These are phyloP conservation scores for Scrobipalpa atriplicella DNA, from an alignment of 2,888 invertebrate species.

Conservation along the genomic window DNA sequence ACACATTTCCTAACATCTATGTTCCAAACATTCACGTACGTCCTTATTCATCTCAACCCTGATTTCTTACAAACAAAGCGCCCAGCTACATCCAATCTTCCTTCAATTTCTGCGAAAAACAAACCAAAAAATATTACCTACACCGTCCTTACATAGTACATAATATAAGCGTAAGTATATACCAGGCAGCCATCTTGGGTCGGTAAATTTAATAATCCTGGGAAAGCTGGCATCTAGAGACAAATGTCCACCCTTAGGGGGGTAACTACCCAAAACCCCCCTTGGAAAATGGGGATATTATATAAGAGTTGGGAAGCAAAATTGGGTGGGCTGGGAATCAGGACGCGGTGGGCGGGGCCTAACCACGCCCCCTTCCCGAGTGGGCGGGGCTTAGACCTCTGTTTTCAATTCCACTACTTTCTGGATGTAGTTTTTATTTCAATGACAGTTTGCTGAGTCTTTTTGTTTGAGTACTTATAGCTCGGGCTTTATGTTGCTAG, in stretches of 20 bases:
- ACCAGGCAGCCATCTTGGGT: conserved; percentile 55
- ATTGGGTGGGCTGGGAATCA: conserved; percentile 28
- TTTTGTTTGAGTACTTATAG: conserved; percentile 6
- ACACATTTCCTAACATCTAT: neutral
- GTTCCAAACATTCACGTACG: neutral
- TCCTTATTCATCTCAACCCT: neutral
- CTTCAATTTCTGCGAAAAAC: conserved; percentile 26
- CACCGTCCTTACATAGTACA: conserved; percentile 30
- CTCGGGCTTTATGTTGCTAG: neutral
- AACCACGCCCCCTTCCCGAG: conserved; percentile 32
- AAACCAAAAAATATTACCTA: conserved; percentile 40
- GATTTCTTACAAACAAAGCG: neutral
- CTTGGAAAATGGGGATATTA: conserved; percentile 49
- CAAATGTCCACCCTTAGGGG: conserved; percentile 65
- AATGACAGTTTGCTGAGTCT: conserved; percentile 1
- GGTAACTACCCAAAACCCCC: conserved; percentile 40
- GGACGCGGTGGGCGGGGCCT: conserved; percentile 36
- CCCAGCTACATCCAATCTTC: conserved; percentile 13
- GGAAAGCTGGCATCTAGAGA: conserved; percentile 53
- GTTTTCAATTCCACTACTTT: conserved; percentile 23
- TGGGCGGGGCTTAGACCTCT: conserved; percentile 36
- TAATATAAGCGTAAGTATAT: conserved; percentile 37
- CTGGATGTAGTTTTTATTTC: conserved; percentile 5
- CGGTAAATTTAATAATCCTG: conserved; percentile 73
- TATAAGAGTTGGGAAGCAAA: conserved; percentile 51